Percentiles rank a stretch among this genome's conserved stretches.
phyloP scores from a whole-genome alignment of 1,140 invertebrate genomes.

The Linepithema humile region DNA sequence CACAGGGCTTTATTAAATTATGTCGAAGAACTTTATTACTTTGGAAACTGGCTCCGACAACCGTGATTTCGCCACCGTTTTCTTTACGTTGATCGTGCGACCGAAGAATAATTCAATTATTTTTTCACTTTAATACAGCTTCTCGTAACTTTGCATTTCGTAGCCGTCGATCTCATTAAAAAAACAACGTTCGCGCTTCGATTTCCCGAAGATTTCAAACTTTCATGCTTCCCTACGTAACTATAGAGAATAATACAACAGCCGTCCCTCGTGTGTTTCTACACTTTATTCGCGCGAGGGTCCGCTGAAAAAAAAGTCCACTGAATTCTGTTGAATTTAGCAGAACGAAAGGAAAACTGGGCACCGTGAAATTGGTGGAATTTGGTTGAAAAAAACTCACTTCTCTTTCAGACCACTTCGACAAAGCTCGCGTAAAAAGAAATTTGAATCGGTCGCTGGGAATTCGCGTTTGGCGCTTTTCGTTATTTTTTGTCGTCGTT shows the following conservation, averaged over 20 bases:
- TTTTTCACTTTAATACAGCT: slow-evolving; percentile 9
- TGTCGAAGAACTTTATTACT: slow-evolving; percentile 44
- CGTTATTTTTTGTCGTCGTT: slow-evolving; percentile 44
- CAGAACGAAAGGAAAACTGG: slow-evolving; percentile 29
- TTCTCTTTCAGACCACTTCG: slow-evolving; percentile 40
- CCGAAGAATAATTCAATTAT: slow-evolving; percentile 8
- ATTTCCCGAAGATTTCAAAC: not conserved
- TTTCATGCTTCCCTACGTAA: slow-evolving; percentile 10
- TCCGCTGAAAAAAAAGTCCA: slow-evolving; percentile 45
- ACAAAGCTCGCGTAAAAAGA: slow-evolving; percentile 46
- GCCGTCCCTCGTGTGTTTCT: not conserved
- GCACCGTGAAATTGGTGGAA: slow-evolving; percentile 59
- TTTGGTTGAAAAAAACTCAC: slow-evolving; percentile 48
- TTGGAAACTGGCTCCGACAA: slow-evolving; percentile 11
- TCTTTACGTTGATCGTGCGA: not conserved
- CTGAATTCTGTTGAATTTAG: slow-evolving; percentile 44
- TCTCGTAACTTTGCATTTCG: not conserved
- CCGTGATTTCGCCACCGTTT: slow-evolving; percentile 30
- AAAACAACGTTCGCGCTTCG: slow-evolving; percentile 12
- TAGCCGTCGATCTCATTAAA: slow-evolving; percentile 7
- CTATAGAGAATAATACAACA: slow-evolving; percentile 46
- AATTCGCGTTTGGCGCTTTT: slow-evolving; percentile 39
- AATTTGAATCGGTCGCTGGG: slow-evolving; percentile 50
- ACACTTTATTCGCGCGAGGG: slow-evolving; percentile 37
- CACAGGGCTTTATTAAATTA: slow-evolving; percentile 41